phyloP scores from a whole-genome alignment of 2,797 vertebrate genomes.

The Gallinago solitaria region DNA sequence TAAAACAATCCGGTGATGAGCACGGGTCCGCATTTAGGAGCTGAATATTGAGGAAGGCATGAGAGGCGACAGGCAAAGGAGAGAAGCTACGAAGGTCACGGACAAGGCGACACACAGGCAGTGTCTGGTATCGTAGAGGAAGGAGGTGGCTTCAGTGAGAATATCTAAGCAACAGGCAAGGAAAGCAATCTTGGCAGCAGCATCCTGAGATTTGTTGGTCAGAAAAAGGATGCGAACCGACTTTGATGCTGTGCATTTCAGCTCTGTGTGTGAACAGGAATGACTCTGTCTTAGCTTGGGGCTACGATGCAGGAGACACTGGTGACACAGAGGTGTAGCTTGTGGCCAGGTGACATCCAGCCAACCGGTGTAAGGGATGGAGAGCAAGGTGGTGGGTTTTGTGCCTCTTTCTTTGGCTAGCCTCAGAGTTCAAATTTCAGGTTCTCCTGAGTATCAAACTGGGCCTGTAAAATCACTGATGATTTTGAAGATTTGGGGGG shows the following conservation, averaged over 20 bases:
- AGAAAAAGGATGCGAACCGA: background rate
- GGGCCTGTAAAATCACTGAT: background rate
- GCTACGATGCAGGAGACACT: accelerated
- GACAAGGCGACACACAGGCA: background rate
- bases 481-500: background rate
- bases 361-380: background rate
- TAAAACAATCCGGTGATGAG: background rate
- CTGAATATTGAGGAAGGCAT: background rate
- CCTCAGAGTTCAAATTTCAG: background rate
- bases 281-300: accelerated
- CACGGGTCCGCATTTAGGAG: background rate
- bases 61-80: background rate
- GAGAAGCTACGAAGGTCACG: accelerated
- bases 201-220: background rate
- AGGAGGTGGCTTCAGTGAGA: background rate
- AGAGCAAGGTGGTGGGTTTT: accelerated
- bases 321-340: background rate
- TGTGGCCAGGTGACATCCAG: background rate
- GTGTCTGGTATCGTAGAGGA: background rate
- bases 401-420: background rate
- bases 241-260: background rate
- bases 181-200: background rate
- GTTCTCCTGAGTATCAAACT: background rate
- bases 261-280: background rate
- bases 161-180: background rate